These are phyloP conservation scores for Drosophila varians DNA, from an alignment of 1,140 invertebrate genomes.

Conservation along the genomic window DNA sequence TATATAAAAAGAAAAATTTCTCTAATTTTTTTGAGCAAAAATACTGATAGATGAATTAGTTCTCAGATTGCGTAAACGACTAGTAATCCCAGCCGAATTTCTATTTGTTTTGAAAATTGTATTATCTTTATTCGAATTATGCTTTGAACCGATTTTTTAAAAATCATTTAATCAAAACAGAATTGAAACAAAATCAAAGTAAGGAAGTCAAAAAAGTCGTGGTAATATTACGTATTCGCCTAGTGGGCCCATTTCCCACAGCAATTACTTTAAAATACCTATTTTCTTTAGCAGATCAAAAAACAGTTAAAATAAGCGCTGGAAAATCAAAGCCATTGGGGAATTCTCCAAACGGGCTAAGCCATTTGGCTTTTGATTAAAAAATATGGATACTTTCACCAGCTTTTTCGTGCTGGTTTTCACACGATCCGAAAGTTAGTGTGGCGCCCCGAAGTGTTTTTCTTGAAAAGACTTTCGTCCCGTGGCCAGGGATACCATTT, in stretches of 20 bases:
- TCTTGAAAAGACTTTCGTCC: background rate
- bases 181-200: too few relatives aligned
- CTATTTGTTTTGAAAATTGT: too few relatives aligned
- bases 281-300: background rate
- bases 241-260: background rate
- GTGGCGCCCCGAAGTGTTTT: conserved; percentile 29
- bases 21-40: too few relatives aligned
- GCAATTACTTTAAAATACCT: background rate
- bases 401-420: conserved; percentile 24
- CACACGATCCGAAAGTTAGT: conserved; percentile 35
- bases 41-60: too few relatives aligned
- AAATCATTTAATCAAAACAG: too few relatives aligned
- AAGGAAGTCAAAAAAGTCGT: too few relatives aligned
- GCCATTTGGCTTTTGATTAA: conserved; percentile 11
- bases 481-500: conserved; percentile 24
- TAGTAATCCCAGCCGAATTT: too few relatives aligned
- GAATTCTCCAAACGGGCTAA: conserved; percentile 3
- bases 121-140: too few relatives aligned
- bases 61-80: too few relatives aligned
- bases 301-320: background rate
- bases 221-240: background rate
- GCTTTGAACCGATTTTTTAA: too few relatives aligned
- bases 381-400: conserved; percentile 33
- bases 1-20: too few relatives aligned
- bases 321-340: background rate